Conservation (phyloP, 1,140 invertebrate species). For the Lucilia cuprina region DNA sequence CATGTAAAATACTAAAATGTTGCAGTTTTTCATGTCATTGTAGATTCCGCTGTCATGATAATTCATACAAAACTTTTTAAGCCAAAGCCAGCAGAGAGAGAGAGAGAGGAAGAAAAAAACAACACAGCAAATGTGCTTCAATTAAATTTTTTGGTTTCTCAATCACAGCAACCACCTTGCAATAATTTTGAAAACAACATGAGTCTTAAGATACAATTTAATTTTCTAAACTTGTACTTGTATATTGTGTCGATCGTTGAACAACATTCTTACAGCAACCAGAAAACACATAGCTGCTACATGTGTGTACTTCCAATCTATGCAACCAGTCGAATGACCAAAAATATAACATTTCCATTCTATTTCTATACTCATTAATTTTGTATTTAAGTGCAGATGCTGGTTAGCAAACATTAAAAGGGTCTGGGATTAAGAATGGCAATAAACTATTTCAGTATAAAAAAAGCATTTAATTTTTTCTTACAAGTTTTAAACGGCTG, state of each 20-base stretch:
- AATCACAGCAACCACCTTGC: neutral
- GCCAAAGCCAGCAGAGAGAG: neutral
- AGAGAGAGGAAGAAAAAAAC: neutral
- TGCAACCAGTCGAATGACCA: too few relatives aligned
- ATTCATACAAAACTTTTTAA: neutral
- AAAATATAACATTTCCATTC: too few relatives aligned
- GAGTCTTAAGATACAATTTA: constrained; percentile 1
- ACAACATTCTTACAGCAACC: neutral
- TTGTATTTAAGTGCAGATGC: too few relatives aligned
- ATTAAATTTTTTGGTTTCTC: neutral
- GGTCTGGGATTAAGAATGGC: too few relatives aligned
- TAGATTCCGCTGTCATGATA: constrained; percentile 10
- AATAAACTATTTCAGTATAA: too few relatives aligned
- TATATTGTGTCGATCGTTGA: neutral
- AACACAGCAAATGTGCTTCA: neutral
- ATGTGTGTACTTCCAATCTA: too few relatives aligned
- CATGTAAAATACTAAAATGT: constrained; percentile 10
- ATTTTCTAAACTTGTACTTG: neutral
- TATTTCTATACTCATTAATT: too few relatives aligned
- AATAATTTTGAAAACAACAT: neutral
- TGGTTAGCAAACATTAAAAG: too few relatives aligned
- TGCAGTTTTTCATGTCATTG: constrained; percentile 2
- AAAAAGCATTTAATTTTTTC: too few relatives aligned
- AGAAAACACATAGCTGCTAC: too few relatives aligned
- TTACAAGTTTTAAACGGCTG: too few relatives aligned